Evolutionary conservation across 2,797 vertebrate species (phyloP).

Genomic region (Falco biarmicus): DNA sequence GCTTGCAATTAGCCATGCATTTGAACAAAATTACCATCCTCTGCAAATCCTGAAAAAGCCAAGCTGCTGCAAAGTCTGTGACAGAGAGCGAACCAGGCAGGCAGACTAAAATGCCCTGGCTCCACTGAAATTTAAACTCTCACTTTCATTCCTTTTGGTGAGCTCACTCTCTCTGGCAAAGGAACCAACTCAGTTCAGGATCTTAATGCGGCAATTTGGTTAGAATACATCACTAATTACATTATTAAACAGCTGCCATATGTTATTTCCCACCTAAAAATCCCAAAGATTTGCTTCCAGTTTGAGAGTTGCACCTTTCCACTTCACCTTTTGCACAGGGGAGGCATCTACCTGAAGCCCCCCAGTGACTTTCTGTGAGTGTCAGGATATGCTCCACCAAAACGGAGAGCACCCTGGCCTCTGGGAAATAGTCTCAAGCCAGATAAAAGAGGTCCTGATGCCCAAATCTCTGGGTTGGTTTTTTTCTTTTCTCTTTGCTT

Average conservation of each 20-base stretch:
- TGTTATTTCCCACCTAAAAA: background rate
- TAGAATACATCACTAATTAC: background rate
- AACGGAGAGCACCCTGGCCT: background rate
- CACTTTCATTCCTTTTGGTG: background rate
- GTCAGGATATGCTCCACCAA: background rate
- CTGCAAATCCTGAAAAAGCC: slow-evolving; percentile 1
- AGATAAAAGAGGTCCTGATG: background rate
- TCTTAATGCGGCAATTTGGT: background rate
- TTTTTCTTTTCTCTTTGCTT: background rate
- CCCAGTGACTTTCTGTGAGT: background rate
- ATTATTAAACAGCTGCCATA: background rate
- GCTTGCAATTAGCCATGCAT: background rate
- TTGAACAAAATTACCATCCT: background rate
- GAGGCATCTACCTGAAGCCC: background rate
- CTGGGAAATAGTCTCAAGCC: background rate
- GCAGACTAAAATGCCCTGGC: background rate
- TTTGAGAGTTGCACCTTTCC: background rate
- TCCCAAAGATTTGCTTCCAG: background rate
- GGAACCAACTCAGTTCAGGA: background rate
- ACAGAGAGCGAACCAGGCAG: background rate
- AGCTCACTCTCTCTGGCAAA: background rate
- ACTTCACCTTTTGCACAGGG: background rate
- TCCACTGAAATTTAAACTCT: background rate
- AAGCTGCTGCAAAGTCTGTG: background rate
- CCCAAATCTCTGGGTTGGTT: background rate